These are phyloP conservation scores for Muscicapa adusta DNA, from an alignment of 2,113 vertebrate genomes.

Conservation along the genomic window DNA sequence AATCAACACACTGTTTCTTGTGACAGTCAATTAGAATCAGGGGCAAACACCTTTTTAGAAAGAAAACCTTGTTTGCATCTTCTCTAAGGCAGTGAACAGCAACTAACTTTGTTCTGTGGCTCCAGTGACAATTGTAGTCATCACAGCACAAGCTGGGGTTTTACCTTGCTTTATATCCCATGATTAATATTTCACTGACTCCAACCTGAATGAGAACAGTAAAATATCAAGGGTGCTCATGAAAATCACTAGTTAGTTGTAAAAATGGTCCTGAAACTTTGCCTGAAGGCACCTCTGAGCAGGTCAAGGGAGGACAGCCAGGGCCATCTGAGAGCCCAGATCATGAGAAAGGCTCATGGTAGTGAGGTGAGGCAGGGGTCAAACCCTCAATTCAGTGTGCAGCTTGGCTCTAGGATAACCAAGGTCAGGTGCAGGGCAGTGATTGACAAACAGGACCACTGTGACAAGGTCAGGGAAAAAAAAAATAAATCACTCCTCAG, in stretches of 20 bases:
- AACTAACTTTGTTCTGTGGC: neutral
- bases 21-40: neutral
- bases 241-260: neutral
- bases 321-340: neutral
- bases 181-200: neutral
- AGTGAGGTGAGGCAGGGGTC: neutral
- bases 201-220: neutral
- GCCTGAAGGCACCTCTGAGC: neutral
- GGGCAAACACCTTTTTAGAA: neutral
- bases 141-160: neutral
- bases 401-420: neutral
- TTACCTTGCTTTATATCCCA: neutral
- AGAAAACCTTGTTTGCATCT: neutral
- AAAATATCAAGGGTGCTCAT: neutral
- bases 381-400: neutral
- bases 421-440: neutral
- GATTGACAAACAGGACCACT: neutral
- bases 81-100: neutral
- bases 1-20: neutral
- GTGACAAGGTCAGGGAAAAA: neutral
- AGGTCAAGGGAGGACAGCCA: neutral
- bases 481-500: neutral
- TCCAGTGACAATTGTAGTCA: neutral
- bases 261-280: neutral
- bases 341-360: neutral